Percentiles rank a stretch among this genome's conserved stretches.
These are phyloP conservation scores for Oxyteleia sp. DNA, from an alignment of 2,888 invertebrate species.

Conservation along the genomic window DNA sequence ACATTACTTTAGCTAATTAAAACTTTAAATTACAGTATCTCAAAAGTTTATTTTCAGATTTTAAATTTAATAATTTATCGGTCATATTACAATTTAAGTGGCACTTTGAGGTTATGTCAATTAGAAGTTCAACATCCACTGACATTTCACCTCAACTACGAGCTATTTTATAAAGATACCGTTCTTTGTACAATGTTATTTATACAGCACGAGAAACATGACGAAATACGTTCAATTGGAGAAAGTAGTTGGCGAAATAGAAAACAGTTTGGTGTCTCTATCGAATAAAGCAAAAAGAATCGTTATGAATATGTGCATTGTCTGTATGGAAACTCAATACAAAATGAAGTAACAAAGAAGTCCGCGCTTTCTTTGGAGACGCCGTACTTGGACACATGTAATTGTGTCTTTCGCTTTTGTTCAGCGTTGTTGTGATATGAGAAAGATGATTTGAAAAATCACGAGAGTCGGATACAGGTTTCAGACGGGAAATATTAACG, in stretches of 20 bases:
- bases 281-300: conserved; percentile 61
- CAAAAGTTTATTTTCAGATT: too few relatives aligned
- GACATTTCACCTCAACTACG: too few relatives aligned
- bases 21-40: too few relatives aligned
- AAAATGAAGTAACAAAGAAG: conserved; percentile 59
- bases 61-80: too few relatives aligned
- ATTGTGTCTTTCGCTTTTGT: conserved; percentile 63
- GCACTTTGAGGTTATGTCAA: too few relatives aligned
- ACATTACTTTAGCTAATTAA: too few relatives aligned
- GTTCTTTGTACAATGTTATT: too few relatives aligned
- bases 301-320: conserved; percentile 67
- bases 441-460: conserved; percentile 29
- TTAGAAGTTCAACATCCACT: too few relatives aligned
- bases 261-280: conserved; percentile 48
- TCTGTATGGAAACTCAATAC: conserved; percentile 57
- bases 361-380: conserved; percentile 58
- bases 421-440: conserved; percentile 34
- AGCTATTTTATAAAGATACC: too few relatives aligned
- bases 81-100: too few relatives aligned
- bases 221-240: conserved; percentile 33
- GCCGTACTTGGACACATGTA: conserved; percentile 55
- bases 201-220: conserved; percentile 10
- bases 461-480: too few relatives aligned
- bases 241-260: conserved; percentile 58
- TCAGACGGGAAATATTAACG: too few relatives aligned